These are phyloP conservation scores for Drosophila truncata DNA, from an alignment of 1,140 invertebrate genomes.

Conservation along the genomic window DNA sequence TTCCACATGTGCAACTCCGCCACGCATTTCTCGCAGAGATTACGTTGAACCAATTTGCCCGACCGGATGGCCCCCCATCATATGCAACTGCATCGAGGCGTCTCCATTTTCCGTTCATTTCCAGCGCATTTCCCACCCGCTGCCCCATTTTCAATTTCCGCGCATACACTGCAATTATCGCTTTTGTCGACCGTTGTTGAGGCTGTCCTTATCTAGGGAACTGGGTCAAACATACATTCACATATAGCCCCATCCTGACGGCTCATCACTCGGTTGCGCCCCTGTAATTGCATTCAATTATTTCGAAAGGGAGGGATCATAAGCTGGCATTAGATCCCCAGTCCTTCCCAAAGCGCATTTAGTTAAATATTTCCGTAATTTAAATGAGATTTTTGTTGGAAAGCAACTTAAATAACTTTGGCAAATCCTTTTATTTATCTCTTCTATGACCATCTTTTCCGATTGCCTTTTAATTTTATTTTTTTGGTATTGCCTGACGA, in stretches of 20 bases:
- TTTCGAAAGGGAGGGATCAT: conserved; percentile 23
- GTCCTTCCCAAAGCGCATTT: conserved; percentile 29
- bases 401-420: not conserved
- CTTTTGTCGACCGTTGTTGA: conserved; percentile 26
- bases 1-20: not conserved
- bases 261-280: conserved; percentile 47
- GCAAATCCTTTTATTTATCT: conserved; percentile 10
- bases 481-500: not conserved
- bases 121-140: conserved; percentile 7
- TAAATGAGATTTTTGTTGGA: conserved; percentile 56
- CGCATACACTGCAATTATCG: conserved; percentile 73
- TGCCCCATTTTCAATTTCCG: conserved; percentile 65
- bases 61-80: conserved; percentile 37
- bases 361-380: conserved; percentile 71
- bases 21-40: conserved; percentile 22
- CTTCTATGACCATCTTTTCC: conserved; percentile 1
- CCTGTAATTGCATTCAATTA: conserved; percentile 73
- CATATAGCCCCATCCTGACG: conserved; percentile 43
- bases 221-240: conserved; percentile 57
- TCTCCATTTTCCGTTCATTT: conserved; percentile 54
- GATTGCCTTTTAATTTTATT: conserved; percentile 9
- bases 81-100: conserved; percentile 31
- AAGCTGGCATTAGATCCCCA: conserved; percentile 12
- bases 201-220: conserved; percentile 51
- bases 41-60: conserved; percentile 35